These are phyloP conservation scores for Tachina fera DNA, from an alignment of 2,888 invertebrate genomes.

Conservation along the genomic window DNA sequence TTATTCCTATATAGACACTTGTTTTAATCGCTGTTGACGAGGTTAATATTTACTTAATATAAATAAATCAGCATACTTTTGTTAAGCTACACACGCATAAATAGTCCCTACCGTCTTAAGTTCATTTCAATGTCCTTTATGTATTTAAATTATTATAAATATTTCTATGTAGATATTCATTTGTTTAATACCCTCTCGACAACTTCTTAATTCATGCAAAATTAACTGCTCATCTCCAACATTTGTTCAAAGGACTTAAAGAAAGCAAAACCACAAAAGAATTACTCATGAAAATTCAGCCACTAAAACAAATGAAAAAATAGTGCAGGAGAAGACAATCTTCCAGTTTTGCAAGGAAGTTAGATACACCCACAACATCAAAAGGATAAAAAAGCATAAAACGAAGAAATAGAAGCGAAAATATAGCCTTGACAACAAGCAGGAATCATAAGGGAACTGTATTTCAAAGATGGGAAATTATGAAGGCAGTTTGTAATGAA, in stretches of 20 bases:
- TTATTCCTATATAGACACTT: constrained; percentile 22
- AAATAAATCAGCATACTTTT: neutral
- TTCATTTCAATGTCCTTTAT: constrained; percentile 48
- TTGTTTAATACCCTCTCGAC: constrained; percentile 26
- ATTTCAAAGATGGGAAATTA: constrained; percentile 63
- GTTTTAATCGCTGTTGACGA: constrained; percentile 23
- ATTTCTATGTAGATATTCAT: constrained; percentile 38
- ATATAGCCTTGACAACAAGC: neutral
- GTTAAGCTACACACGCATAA: constrained; percentile 14
- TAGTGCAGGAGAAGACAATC: neutral
- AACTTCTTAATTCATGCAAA: constrained; percentile 5
- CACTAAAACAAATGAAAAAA: constrained; percentile 31
- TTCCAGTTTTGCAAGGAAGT: constrained; percentile 13
- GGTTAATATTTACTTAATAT: constrained; percentile 51
- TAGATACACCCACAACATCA: constrained; percentile 17
- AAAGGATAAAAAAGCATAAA: constrained; percentile 1
- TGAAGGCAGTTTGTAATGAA: constrained; percentile 65
- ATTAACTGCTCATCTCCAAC: constrained; percentile 17
- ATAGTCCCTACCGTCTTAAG: constrained; percentile 27
- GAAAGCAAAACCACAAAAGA: constrained; percentile 57
- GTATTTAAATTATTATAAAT: constrained; percentile 52
- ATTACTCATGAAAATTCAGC: constrained; percentile 58
- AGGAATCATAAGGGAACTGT: constrained; percentile 40
- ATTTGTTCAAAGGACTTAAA: constrained; percentile 24
- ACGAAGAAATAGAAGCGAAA: neutral